phyloP scores from a whole-genome alignment of 2,113 vertebrate genomes.

The Corynorhinus townsendii region DNA sequence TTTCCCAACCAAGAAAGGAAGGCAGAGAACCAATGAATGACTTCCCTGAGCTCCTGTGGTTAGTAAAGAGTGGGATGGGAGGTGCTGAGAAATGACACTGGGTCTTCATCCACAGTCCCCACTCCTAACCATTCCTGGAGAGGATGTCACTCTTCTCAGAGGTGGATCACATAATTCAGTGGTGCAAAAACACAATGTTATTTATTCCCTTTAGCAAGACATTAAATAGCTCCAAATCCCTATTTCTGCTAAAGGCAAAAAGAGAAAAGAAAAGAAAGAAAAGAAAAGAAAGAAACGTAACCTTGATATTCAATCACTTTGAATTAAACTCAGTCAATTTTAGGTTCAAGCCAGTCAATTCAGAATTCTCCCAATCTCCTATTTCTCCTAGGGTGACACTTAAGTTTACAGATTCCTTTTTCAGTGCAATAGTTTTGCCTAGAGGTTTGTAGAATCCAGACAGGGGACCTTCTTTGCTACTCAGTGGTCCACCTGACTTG shows the following conservation, averaged over 20 bases:
- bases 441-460: neutral
- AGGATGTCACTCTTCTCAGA: neutral
- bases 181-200: neutral
- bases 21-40: neutral
- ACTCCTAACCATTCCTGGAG: neutral
- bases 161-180: neutral
- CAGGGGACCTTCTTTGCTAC: neutral
- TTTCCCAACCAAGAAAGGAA: neutral
- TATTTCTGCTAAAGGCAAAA: neutral
- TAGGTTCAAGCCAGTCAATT: neutral
- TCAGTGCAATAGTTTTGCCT: neutral
- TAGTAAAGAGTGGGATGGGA: neutral
- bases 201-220: neutral
- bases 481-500: neutral
- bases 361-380: neutral
- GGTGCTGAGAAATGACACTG: neutral
- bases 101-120: neutral
- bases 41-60: neutral
- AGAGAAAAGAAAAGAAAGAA: neutral
- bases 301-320: neutral
- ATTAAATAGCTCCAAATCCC: neutral
- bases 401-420: neutral
- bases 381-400: neutral
- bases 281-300: neutral
- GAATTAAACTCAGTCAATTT: neutral